Conservation (phyloP, 2,113 vertebrate genomes). For the Dasypus novemcinctus region DNA sequence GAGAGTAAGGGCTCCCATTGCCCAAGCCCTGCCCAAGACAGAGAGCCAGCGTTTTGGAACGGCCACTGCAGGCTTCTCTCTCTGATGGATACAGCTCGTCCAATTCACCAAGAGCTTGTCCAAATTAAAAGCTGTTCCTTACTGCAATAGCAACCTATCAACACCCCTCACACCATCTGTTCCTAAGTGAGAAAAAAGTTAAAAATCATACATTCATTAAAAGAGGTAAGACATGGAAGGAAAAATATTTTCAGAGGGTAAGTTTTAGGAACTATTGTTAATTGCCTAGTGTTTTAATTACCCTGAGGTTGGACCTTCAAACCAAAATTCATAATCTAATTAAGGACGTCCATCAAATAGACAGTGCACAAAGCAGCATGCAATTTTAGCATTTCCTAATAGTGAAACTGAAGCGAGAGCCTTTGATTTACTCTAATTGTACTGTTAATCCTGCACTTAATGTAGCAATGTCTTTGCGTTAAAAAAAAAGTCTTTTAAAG, state of each 20-base stretch:
- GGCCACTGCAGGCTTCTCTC: slow-evolving; percentile 51
- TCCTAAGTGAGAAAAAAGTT: not conserved
- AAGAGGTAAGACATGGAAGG: not conserved
- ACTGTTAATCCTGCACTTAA: slow-evolving; percentile 63
- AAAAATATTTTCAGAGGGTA: slow-evolving; percentile 39
- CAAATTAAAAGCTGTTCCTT: slow-evolving; percentile 74
- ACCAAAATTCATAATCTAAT: slow-evolving; percentile 74
- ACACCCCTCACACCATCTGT: slow-evolving; percentile 22
- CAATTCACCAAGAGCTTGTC: slow-evolving; percentile 1
- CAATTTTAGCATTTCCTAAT: slow-evolving; percentile 80
- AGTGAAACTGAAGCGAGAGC: slow-evolving; percentile 59
- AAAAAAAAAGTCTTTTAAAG: slow-evolving; percentile 53
- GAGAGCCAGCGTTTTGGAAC: slow-evolving; percentile 68
- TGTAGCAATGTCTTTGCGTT: slow-evolving; percentile 32
- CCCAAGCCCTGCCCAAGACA: slow-evolving; percentile 55
- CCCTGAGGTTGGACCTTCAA: slow-evolving; percentile 66
- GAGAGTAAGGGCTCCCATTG: slow-evolving; percentile 33
- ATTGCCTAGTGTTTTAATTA: slow-evolving; percentile 72
- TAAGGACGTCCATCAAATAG: slow-evolving; percentile 75
- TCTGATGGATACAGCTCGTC: slow-evolving; percentile 44
- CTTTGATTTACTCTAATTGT: slow-evolving; percentile 71
- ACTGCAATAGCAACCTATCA: slow-evolving; percentile 46
- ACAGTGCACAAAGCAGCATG: slow-evolving; percentile 56
- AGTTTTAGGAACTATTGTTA: slow-evolving; percentile 61
- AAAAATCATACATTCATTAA: slow-evolving; percentile 46